Evolutionary conservation across 2,888 invertebrate species (phyloP).

Genomic region (Agelastica alni): DNA sequence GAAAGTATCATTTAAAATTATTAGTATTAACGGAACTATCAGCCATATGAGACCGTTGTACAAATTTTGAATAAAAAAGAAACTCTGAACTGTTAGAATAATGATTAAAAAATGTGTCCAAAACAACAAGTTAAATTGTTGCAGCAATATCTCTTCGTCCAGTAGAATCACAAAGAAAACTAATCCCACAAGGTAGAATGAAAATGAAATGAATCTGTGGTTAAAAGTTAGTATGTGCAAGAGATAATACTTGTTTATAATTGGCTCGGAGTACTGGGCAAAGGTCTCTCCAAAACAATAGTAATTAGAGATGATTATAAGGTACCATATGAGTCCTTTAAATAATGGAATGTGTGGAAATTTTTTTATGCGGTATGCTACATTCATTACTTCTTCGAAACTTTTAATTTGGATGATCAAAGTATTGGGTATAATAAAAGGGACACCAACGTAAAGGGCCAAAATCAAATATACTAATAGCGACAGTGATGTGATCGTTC

Average conservation of each 20-base stretch:
- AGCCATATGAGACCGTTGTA: constrained; percentile 94
- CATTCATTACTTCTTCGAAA: constrained; percentile 98
- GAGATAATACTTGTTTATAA: constrained; percentile 50
- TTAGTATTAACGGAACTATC: constrained; percentile 97
- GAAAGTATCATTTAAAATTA: constrained; percentile 98
- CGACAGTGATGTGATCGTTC: constrained; percentile 90
- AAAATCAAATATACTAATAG: constrained; percentile 90
- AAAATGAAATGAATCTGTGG: constrained; percentile 96
- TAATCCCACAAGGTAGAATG: constrained; percentile 92
- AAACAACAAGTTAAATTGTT: constrained; percentile 97
- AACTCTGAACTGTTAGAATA: constrained; percentile 96
- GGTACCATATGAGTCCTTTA: constrained; percentile 96
- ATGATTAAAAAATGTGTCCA: constrained; percentile 98
- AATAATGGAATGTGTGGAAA: constrained; percentile 81
- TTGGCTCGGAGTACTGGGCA: constrained; percentile 71
- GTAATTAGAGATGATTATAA: constrained; percentile 94
- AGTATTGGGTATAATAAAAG: constrained; percentile 91
- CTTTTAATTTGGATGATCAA: constrained; percentile 97
- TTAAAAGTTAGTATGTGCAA: constrained; percentile 89
- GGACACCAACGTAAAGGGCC: constrained; percentile 90
- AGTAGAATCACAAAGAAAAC: constrained; percentile 98
- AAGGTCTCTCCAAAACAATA: constrained; percentile 98
- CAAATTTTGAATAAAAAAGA: constrained; percentile 95
- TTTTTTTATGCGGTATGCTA: constrained; percentile 89
- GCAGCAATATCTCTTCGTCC: constrained; percentile 90